Base-by-base conservation (phyloP, 2,888 invertebrate species). In the Elegia similella region DNA sequence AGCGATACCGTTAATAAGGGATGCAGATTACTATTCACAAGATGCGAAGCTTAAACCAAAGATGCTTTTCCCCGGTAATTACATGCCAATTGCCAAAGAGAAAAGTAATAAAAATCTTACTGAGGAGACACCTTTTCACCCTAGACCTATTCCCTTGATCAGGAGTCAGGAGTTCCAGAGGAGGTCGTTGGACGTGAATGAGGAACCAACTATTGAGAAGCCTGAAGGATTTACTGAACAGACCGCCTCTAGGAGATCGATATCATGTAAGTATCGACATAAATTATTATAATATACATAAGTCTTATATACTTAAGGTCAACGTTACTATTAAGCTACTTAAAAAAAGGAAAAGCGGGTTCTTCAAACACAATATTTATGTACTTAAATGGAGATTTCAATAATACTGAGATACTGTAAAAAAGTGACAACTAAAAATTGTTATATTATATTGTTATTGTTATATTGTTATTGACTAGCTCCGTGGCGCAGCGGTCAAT, bases 1-100 rank as follows among this genome's bases (percentile, higher is more conserved):
- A 17, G 78, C 86, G 16, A 78, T 87, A 59, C 84, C 87, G 3
- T 56, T 86, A 38, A 72, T 72, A 58, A 61, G 60, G 12, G 77
- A 80, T 13, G 72, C 77, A 38, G 70, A 80, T 6, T 88, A 86
- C 62, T 88, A 89, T 62, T 68, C 79, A 60, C 71, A 75, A 42
- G 77, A 84, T 38, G 68, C 67, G 34, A 78, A 82, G 63, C 76
- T 79, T 65, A 88, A 84, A 64, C 72, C 85, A 60, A 83, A 85
- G 54, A 68, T 79, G 64, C 89, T 88, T 84, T 88, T 88, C 83
- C 86, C 89, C 70, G 90, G 89, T 82, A 88, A 88, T 88, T 90
- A 86, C 76, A 75, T 84, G 58, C 76, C 81, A 80, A 90, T 90
- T 87, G 84, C 87, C 84, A 86, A 87, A 80, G 85, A 82, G 84